phyloP scores from a whole-genome alignment of 2,113 vertebrate genomes.

The Bombycilla garrulus region DNA sequence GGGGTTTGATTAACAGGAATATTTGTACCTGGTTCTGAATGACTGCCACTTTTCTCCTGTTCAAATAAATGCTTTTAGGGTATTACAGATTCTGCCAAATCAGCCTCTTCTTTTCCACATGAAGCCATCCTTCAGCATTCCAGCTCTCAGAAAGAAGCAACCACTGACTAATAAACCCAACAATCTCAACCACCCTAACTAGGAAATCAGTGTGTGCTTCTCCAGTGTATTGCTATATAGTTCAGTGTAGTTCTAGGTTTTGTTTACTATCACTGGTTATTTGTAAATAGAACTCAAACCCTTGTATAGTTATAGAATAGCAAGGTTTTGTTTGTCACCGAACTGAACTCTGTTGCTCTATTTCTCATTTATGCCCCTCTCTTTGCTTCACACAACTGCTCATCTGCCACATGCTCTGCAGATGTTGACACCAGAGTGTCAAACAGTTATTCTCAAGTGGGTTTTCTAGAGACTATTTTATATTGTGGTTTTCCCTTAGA shows the following conservation, averaged over 20 bases:
- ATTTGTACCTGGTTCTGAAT: neutral
- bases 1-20: neutral
- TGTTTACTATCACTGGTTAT: neutral
- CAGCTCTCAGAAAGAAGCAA: neutral
- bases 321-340: neutral
- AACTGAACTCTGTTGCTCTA: neutral
- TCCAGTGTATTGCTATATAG: neutral
- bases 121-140: neutral
- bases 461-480: neutral
- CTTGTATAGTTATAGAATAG: neutral
- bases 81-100: neutral
- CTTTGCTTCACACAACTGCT: neutral
- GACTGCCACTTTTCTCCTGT: neutral
- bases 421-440: neutral
- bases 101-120: neutral
- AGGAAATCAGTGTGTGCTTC: neutral
- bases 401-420: neutral
- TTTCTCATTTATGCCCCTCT: neutral
- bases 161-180: neutral
- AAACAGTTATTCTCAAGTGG: neutral
- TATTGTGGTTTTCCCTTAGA: neutral
- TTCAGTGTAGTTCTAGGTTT: neutral
- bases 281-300: neutral
- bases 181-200: neutral
- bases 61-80: neutral